Conservation (phyloP, 2,113 vertebrate genomes). For the Centropus unirufus region DNA sequence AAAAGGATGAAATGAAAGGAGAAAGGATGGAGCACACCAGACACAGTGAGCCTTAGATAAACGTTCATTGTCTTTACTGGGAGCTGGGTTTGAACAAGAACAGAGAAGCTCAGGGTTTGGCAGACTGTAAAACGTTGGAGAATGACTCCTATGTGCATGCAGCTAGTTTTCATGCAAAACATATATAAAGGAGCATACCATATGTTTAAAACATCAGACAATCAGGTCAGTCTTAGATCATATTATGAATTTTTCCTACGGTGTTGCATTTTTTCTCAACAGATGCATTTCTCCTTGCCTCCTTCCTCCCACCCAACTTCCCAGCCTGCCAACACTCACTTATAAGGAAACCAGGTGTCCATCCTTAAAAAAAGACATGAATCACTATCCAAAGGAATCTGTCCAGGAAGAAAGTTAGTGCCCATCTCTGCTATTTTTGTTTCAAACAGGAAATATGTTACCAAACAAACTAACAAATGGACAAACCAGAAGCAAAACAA, state of each 20-base stretch:
- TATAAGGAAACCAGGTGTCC: constrained; percentile 42
- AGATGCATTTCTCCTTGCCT: constrained; percentile 16
- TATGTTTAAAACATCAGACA: constrained; percentile 59
- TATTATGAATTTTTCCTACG: constrained; percentile 18
- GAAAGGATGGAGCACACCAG: not conserved
- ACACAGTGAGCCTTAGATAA: not conserved
- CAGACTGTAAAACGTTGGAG: constrained; percentile 21
- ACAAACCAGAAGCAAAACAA: constrained; percentile 54
- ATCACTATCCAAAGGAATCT: constrained; percentile 22
- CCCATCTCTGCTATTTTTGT: constrained; percentile 48
- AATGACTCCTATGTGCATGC: constrained; percentile 37
- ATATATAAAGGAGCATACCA: constrained; percentile 48
- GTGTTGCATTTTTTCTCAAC: constrained; percentile 48
- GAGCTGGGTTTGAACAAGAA: constrained; percentile 8
- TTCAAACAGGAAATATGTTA: constrained; percentile 32
- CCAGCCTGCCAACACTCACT: constrained; percentile 35
- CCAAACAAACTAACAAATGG: constrained; percentile 50
- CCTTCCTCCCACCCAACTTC: not conserved
- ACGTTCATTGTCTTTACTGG: not conserved
- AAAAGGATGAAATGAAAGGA: too few species aligned
- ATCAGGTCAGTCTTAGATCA: not conserved
- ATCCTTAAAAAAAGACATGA: constrained; percentile 12
- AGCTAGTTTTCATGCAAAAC: constrained; percentile 49
- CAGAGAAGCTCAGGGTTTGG: constrained; percentile 18
- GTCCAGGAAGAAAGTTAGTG: constrained; percentile 27